Base-by-base conservation (phyloP, 92 coral and sea anemone species). In the Porites evermanni region DNA sequence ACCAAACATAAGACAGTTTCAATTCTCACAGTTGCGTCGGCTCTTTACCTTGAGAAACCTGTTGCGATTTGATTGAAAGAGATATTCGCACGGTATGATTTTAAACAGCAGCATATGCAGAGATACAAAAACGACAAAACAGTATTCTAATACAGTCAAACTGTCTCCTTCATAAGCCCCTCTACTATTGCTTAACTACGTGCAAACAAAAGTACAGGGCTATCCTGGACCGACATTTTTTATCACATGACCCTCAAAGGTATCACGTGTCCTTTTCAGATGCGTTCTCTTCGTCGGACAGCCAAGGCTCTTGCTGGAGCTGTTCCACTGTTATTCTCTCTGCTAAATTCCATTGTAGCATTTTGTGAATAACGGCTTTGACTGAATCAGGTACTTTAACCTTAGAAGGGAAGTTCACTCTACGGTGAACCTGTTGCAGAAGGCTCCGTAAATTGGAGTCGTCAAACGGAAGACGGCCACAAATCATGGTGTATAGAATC, bases 401-500 rank as follows among this genome's bases (percentile, higher is more conserved):
- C 56, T 94, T 89, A 8, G 97, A 93, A 2, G 99, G 95, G 77
- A 93, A 97, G 18, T 87, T 89, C 7, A 97, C 99, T 66, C 89
- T 92, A 59, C 92, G 93, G 88, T 97, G 99, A 6, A 97, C 99
- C 83, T 97, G 99, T 67, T 97, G 99, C 13, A 97, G 87, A 4
- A 97, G 94, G 67, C 91, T 88, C 56, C 98, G 95, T 12, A 97
- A 85, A 83, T 97, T 97, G 17, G 99, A 97, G 70, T 97, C 99
- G 75, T 97, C 99, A 84, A 88, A 97, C 7, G 99, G 99, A 11
- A 97, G 75, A 19, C 99, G 93, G 1, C 98, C 98, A 70, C 99
- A 97, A 7, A 97, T 80, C 97, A 97, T 95, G 6, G 99, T 97
- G 80, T 95, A 97, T 14, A 97, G 92, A n/a, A 97, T 95, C 13